Conservation (phyloP, 2,113 vertebrate genomes). For the Campylorhamphus procurvoides region DNA sequence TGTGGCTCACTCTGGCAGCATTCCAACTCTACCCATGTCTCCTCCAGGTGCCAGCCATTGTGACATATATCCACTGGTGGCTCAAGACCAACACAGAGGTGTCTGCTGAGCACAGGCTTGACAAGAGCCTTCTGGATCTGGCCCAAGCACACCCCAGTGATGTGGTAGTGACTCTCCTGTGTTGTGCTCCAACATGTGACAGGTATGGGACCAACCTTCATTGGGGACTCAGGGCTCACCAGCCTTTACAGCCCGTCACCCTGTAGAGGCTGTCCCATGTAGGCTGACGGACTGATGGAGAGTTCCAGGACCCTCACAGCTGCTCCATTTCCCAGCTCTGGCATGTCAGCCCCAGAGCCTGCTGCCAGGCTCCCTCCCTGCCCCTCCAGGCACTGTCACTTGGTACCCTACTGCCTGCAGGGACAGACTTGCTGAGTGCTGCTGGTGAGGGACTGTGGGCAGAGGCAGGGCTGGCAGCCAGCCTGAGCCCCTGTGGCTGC, state of each 20-base stretch:
- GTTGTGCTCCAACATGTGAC: not conserved
- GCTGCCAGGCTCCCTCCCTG: not conserved
- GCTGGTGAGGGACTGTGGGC: not conserved
- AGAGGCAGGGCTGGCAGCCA: not conserved
- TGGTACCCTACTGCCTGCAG: not conserved
- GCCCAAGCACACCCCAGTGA: not conserved
- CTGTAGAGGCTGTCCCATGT: not conserved
- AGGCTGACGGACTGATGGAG: not conserved
- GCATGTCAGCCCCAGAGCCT: not conserved
- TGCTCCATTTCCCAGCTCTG: not conserved
- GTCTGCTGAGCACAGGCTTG: not conserved
- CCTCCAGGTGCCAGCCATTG: not conserved
- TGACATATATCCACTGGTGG: not conserved
- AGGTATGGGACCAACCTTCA: not conserved
- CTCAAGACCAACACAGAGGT: not conserved
- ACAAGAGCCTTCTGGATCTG: not conserved
- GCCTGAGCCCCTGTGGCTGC: not conserved
- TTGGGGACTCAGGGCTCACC: not conserved
- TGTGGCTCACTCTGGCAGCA: not conserved
- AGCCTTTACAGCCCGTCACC: not conserved
- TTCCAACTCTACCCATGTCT: not conserved
- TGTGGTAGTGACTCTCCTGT: not conserved
- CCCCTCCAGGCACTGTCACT: not conserved
- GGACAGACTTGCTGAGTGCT: not conserved
- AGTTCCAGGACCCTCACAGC: not conserved